Conservation (phyloP, 2,888 invertebrate species). For the Ormyrus rosae region DNA sequence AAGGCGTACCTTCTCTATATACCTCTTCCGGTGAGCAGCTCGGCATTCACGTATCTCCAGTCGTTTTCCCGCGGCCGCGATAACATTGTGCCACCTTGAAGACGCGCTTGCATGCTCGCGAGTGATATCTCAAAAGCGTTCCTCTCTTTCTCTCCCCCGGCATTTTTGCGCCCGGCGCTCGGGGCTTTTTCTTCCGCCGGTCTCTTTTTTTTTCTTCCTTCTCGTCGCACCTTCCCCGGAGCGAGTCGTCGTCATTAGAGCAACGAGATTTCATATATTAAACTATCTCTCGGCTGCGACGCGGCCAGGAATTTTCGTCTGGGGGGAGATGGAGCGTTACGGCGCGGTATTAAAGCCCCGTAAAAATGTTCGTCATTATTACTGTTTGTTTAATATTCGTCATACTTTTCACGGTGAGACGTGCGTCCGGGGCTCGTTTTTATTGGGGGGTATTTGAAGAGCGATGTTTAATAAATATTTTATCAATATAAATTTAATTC, state of each 20-base stretch:
- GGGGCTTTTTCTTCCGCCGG: background rate
- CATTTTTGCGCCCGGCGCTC: background rate
- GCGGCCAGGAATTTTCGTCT: constrained; percentile 25
- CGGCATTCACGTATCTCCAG: constrained; percentile 24
- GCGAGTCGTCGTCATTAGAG: constrained; percentile 57
- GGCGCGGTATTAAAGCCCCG: constrained; percentile 16
- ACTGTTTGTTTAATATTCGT: constrained; percentile 31
- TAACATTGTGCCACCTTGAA: constrained; percentile 40
- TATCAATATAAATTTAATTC: no score
- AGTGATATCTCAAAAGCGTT: constrained; percentile 11
- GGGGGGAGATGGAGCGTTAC: background rate
- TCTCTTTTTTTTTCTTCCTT: background rate
- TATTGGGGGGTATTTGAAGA: no score
- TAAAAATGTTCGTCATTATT: constrained; percentile 30
- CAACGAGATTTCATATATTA: constrained; percentile 59
- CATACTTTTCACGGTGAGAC: background rate
- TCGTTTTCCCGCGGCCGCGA: constrained; percentile 47
- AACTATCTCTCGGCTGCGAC: constrained; percentile 35
- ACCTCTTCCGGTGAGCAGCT: constrained; percentile 5
- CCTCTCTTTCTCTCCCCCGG: background rate
- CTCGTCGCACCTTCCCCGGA: constrained; percentile 13
- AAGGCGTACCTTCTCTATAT: background rate
- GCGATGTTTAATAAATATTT: no score
- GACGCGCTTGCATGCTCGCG: constrained; percentile 2
- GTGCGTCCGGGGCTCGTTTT: no score